Base-by-base conservation (phyloP, 2,797 vertebrate species). In the Coregonus sp. region DNA sequence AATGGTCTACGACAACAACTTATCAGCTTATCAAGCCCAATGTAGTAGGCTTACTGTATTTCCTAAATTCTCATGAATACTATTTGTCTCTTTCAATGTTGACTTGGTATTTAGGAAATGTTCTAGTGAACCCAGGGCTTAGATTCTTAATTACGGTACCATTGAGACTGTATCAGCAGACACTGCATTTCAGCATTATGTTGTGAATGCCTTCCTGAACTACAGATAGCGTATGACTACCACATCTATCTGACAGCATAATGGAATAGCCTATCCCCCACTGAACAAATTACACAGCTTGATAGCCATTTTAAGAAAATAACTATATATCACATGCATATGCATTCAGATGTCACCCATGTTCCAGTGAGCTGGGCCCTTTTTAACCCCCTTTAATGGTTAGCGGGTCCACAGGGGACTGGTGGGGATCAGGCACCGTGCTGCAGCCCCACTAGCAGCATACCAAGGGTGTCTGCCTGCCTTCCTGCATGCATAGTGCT, bases 311-410 rank as follows among this genome's bases (percentile, higher is more conserved):
- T 84, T 87, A 75, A 85, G 83, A 73, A 66, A 40, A 40, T 47
- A 40, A 37, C 5, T 69, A 11, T 69, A 14, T 7, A 80, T 81
- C 78, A 0, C 78, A 67, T 65, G 63, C 77, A 85, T 80, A 82
- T 85, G 83, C 86, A 88, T 87, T 84, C 76, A 87, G 87, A 90
- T 90, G 90, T 91, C 90, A 86, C 51, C 85, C 82, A 2, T 89
- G 90, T 91, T 88, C 86, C 37, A 80, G 87, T 75, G 87, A 88
- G 90, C 86, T 83, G 87, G 4, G 85, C 47, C 65, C 84, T 90
- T 88, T 81, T 78, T 84, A 84, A 81, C 83, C 80, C 25, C 80
- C 86, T 84, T 78, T 82, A 69, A 69, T 70, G 84, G 85, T 83
- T 69, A 9, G 87, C 15, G 75, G 7, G 85, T 88, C 90, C 81